Evolutionary conservation across 2,113 vertebrate species (phyloP).

Genomic region (Limanda limanda): DNA sequence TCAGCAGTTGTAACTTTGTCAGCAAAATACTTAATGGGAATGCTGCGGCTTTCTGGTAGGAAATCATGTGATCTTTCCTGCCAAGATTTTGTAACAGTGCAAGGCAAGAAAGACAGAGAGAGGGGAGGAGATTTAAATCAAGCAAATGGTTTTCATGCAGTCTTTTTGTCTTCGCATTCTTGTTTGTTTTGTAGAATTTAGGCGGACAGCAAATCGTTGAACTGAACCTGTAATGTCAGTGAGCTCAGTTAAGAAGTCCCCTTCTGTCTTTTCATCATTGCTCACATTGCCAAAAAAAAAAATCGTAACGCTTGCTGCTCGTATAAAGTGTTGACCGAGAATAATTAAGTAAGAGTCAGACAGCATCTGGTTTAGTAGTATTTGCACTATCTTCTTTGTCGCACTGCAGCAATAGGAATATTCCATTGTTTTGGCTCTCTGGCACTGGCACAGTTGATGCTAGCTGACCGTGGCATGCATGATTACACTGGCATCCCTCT

Average conservation of each 20-base stretch:
- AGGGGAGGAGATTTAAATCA: slow-evolving; percentile 82
- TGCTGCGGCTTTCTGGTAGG: slow-evolving; percentile 90
- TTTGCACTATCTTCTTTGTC: slow-evolving; percentile 57
- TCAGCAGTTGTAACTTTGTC: slow-evolving; percentile 88
- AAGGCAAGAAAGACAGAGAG: slow-evolving; percentile 77
- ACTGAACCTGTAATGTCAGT: slow-evolving; percentile 87
- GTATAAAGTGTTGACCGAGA: slow-evolving; percentile 72
- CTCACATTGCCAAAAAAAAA: slow-evolving; percentile 63
- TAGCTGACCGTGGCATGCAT: slow-evolving; percentile 86
- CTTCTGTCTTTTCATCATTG: slow-evolving; percentile 78
- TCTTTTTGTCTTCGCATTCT: slow-evolving; percentile 68
- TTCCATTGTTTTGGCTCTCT: slow-evolving; percentile 58
- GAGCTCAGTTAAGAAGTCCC: slow-evolving; percentile 86
- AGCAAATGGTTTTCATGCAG: slow-evolving; percentile 79
- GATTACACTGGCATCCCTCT: slow-evolving; percentile 88
- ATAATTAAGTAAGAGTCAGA: no score
- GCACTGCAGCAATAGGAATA: slow-evolving; percentile 63
- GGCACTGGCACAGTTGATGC: slow-evolving; percentile 73
- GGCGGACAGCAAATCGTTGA: slow-evolving; percentile 87
- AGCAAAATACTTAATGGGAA: slow-evolving; percentile 94
- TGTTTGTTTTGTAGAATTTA: slow-evolving; percentile 91
- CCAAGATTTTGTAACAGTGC: slow-evolving; percentile 89
- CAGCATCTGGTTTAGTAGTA: slow-evolving; percentile 43
- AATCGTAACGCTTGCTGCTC: slow-evolving; percentile 84
- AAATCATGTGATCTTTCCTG: slow-evolving; percentile 90